Conservation (phyloP, 1,140 invertebrate genomes). For the Drosophila sucinea region DNA sequence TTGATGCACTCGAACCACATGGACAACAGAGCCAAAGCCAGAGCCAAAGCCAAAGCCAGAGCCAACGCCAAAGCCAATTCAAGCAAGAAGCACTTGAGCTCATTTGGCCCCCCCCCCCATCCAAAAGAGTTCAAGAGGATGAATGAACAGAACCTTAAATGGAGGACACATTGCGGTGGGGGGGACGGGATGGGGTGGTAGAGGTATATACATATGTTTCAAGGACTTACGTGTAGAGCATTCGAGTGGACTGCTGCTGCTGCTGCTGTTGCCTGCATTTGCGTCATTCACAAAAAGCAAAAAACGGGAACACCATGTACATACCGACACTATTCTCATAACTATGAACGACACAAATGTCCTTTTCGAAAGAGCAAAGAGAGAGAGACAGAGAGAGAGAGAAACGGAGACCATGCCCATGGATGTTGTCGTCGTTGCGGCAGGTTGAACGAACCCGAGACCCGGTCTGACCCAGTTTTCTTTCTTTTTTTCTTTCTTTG, state of each 20-base stretch:
- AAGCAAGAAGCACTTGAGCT: conserved; percentile 10
- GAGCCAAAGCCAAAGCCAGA: background rate
- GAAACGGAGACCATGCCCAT: background rate
- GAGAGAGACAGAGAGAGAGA: background rate
- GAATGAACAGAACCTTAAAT: conserved; percentile 15
- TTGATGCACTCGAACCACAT: too few relatives aligned
- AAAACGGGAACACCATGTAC: conserved; percentile 19
- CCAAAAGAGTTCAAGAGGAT: conserved; percentile 28
- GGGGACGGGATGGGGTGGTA: too few relatives aligned
- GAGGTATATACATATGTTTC: conserved; percentile 31
- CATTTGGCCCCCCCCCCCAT: background rate
- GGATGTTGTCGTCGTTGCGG: conserved; percentile 15
- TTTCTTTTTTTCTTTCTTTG: background rate
- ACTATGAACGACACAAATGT: conserved; percentile 62
- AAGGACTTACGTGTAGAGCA: conserved; percentile 37
- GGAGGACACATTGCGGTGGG: background rate
- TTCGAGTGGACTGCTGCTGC: conserved; percentile 16
- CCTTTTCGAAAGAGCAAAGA: conserved; percentile 37
- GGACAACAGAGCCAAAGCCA: background rate
- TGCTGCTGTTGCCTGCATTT: conserved; percentile 35
- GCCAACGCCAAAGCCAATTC: conserved; percentile 6
- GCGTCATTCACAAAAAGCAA: conserved; percentile 56
- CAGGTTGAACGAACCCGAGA: conserved; percentile 63
- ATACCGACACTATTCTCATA: conserved; percentile 12
- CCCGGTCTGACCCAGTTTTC: conserved; percentile 62